A percentile compares a stretch with the other conserved stretches of the same genome.
phyloP scores from a whole-genome alignment of 2,888 invertebrate genomes.

The Spodoptera picta region DNA sequence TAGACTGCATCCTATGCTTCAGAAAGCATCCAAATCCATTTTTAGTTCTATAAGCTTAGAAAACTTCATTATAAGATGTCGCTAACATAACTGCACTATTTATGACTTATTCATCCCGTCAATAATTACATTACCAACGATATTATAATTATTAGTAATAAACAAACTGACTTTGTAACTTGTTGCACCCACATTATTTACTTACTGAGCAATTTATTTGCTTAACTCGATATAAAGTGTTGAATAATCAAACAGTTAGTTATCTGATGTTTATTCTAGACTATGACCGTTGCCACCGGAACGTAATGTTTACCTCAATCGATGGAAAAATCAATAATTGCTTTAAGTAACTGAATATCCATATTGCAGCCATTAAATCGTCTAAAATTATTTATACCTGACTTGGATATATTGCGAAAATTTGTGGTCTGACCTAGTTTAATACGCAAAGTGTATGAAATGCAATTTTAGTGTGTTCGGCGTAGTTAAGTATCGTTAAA shows the following conservation, averaged over 20 bases:
- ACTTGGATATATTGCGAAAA: constrained; percentile 29
- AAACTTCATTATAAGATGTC: background rate
- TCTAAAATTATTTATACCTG: constrained; percentile 24
- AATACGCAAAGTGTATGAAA: constrained; percentile 31
- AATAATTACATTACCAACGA: background rate
- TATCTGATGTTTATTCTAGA: constrained; percentile 28
- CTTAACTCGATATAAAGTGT: constrained; percentile 14
- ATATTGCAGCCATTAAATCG: constrained; percentile 16
- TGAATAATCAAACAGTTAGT: constrained; percentile 19
- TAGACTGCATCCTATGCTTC: too few species aligned
- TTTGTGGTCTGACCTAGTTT: constrained; percentile 27
- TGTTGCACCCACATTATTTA: constrained; percentile 9
- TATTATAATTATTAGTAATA: constrained; percentile 11
- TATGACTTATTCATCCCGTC: background rate
- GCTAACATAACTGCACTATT: constrained; percentile 7
- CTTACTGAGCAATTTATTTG: constrained; percentile 21
- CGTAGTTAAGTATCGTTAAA: constrained; percentile 17
- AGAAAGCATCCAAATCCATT: too few species aligned
- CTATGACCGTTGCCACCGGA: constrained; percentile 37
- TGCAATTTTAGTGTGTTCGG: constrained; percentile 15
- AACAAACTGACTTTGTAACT: constrained; percentile 8
- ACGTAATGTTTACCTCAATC: constrained; percentile 45
- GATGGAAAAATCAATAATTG: constrained; percentile 51
- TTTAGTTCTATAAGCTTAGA: too few species aligned
- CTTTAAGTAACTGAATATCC: constrained; percentile 9